phyloP scores from a whole-genome alignment of 2,888 invertebrate species.

The Drosophila crucigera region DNA sequence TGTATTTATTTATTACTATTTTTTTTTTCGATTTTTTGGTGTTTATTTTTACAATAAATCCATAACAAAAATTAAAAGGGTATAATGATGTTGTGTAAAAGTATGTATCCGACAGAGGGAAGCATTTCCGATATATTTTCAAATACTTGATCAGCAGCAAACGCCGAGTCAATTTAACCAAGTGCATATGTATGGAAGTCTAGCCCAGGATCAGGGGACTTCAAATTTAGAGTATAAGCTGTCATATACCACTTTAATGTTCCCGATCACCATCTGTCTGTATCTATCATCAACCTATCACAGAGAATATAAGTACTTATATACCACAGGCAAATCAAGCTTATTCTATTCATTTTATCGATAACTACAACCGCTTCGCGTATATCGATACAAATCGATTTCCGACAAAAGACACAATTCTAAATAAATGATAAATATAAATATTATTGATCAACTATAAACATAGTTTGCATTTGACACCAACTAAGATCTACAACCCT shows the following conservation, averaged over 20 bases:
- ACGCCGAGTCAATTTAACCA: not conserved
- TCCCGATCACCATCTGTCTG: not conserved
- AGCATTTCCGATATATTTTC: not conserved
- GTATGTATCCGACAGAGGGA: not conserved
- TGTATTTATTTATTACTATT: conserved; percentile 51
- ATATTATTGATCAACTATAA: not conserved
- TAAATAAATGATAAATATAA: not conserved
- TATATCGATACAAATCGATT: not conserved
- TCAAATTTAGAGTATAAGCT: not conserved
- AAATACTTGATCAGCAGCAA: not conserved
- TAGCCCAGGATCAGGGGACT: not conserved
- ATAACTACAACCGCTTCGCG: not conserved
- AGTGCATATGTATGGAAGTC: not conserved
- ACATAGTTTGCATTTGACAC: not conserved
- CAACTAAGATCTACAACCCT: not conserved
- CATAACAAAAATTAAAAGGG: not conserved
- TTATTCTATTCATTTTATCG: not conserved
- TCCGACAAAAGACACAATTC: not conserved
- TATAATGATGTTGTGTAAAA: not conserved
- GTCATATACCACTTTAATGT: not conserved
- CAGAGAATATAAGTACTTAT: not conserved
- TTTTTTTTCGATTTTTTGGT: conserved; percentile 1
- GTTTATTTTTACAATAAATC: not conserved
- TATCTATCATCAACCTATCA: not conserved
- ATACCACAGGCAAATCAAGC: not conserved